Evolutionary conservation across 2,113 vertebrate genomes (phyloP).

Genomic region (Silurus asotus): DNA sequence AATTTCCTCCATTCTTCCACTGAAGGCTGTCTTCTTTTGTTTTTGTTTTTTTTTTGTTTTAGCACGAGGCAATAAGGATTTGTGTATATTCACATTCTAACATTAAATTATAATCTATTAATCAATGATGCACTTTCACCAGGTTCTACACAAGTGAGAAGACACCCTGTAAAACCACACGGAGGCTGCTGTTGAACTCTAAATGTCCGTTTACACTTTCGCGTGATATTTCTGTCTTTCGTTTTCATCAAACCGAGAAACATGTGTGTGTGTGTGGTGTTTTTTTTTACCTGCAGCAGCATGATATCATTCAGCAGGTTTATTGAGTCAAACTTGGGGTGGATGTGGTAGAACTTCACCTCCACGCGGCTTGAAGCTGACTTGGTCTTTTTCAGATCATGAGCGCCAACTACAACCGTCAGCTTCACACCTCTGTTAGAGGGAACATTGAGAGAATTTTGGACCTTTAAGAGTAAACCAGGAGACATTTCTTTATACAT

Average conservation of each 20-base stretch:
- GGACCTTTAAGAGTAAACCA: not conserved
- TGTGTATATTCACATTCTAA: not conserved
- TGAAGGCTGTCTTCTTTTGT: too few species aligned
- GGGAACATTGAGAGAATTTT: not conserved
- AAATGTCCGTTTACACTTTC: not conserved
- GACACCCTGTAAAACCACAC: not conserved
- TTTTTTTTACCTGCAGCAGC: slow-evolving; percentile 50
- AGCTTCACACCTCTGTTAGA: slow-evolving; percentile 29
- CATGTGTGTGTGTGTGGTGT: slow-evolving; percentile 1
- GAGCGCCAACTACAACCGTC: slow-evolving; percentile 48
- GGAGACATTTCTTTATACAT: too few species aligned
- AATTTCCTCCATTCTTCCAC: not conserved
- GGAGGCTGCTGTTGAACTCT: not conserved
- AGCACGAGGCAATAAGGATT: too few species aligned
- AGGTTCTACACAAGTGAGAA: not conserved
- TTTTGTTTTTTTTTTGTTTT: too few species aligned
- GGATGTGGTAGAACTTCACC: slow-evolving; percentile 53
- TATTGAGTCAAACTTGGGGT: slow-evolving; percentile 34
- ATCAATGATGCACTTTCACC: not conserved
- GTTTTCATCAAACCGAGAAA: not conserved
- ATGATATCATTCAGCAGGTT: slow-evolving; percentile 46
- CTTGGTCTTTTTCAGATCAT: slow-evolving; percentile 21
- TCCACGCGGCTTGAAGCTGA: not conserved
- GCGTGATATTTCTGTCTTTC: not conserved
- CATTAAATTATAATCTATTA: not conserved